Evolutionary conservation across 2,888 invertebrate genomes (phyloP), one percentile per base, ranked within the genome.

Genomic region (Trypoxylon attenuatum): DNA sequence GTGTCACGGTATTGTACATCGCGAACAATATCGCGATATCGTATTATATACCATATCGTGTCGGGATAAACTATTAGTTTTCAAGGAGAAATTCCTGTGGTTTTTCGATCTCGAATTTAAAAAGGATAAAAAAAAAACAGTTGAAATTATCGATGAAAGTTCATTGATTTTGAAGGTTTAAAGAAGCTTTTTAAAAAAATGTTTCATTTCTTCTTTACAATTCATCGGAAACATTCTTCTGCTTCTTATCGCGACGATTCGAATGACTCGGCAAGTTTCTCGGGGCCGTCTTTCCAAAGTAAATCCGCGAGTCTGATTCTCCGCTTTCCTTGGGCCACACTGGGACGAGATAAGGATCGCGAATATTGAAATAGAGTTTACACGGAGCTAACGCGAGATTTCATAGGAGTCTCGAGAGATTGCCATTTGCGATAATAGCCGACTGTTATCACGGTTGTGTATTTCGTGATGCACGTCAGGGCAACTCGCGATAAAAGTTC

Each of bases 41-140:
- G 27, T n/a, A 27, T 27, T n/a, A 27, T 10, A n/a, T 6, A 43
- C 38, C 49, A 54, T 38, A 50, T 10, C 8, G 57, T 15, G n/a
- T n/a, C n/a, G n/a, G n/a, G n/a, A n/a, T n/a, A n/a, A n/a, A n/a
- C n/a, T n/a, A n/a, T n/a, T n/a, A n/a, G n/a, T n/a, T n/a, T n/a
- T n/a, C n/a, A n/a, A n/a, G n/a, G n/a, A n/a, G n/a, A n/a, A n/a
- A n/a, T n/a, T n/a, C n/a, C n/a, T n/a, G n/a, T n/a, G n/a, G n/a
- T n/a, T n/a, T n/a, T n/a, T n/a, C n/a, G n/a, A n/a, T n/a, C n/a
- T n/a, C n/a, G n/a, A n/a, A n/a, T n/a, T n/a, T n/a, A n/a, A n/a
- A n/a, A n/a, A n/a, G n/a, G n/a, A 1, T 2, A 25, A 6, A 5
- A 15, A 2, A 16, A 25, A 6, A n/a, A 2, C 5, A 6, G 8